Evolutionary conservation across 2,888 invertebrate species (phyloP).

Genomic region (Asteroscopus sphinx): DNA sequence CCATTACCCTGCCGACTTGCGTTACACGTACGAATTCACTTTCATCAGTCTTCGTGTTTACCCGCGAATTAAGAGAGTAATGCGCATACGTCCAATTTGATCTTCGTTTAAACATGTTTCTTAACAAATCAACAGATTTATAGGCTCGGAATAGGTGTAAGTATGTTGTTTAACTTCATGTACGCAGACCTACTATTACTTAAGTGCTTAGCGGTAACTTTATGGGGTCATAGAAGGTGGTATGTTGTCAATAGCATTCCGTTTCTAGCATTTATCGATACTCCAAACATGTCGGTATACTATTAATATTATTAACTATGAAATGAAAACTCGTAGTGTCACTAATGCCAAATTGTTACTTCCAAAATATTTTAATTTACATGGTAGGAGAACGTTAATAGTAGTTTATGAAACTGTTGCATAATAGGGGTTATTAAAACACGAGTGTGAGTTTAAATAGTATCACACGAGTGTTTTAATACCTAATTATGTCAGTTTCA

Average conservation of each 20-base stretch:
- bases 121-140: slow-evolving; percentile 14
- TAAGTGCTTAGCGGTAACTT: slow-evolving; percentile 1
- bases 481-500: too few species aligned
- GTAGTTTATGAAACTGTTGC: too few species aligned
- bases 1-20: slow-evolving; percentile 17
- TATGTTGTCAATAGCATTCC: neutral
- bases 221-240: neutral
- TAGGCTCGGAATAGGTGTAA: neutral
- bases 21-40: slow-evolving; percentile 25
- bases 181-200: slow-evolving; percentile 1
- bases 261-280: neutral
- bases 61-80: slow-evolving; percentile 40
- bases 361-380: too few species aligned
- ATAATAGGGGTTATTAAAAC: too few species aligned
- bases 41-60: slow-evolving; percentile 52
- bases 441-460: too few species aligned
- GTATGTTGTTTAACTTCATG: neutral
- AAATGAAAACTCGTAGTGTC: too few species aligned
- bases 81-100: slow-evolving; percentile 34
- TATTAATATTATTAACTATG: too few species aligned
- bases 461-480: too few species aligned
- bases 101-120: slow-evolving; percentile 26
- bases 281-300: too few species aligned
- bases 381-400: too few species aligned
- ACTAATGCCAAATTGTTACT: too few species aligned